Evolutionary conservation across 2,113 vertebrate genomes (phyloP).

Genomic region (Pluvianellus socialis): DNA sequence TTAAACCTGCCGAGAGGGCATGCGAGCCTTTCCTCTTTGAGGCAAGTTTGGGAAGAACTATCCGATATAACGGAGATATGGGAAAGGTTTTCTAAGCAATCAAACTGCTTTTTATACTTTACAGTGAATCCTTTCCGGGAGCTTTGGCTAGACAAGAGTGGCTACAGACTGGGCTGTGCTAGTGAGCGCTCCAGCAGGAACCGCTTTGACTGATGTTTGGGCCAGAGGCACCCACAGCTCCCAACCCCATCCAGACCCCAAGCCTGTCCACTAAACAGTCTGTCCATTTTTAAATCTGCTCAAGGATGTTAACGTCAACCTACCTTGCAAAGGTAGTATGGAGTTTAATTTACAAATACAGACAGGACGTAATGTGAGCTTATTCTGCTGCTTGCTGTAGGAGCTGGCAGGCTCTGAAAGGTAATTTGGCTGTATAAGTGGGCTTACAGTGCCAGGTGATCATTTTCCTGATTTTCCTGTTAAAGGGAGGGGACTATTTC

Average conservation of each 20-base stretch:
- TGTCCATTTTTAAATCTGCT: background rate
- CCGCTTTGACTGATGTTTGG: background rate
- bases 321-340: background rate
- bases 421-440: background rate
- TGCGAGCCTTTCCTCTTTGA: background rate
- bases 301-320: background rate
- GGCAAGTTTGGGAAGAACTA: background rate
- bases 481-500: background rate
- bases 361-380: background rate
- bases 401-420: background rate
- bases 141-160: background rate
- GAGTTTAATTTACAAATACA: background rate
- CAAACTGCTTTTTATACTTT: background rate
- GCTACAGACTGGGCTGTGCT: background rate
- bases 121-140: background rate
- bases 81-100: background rate
- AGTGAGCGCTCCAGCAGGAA: background rate
- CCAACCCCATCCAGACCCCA: background rate
- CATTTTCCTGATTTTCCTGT: background rate
- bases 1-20: background rate
- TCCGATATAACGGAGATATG: rapidly evolving
- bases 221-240: background rate
- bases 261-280: background rate
- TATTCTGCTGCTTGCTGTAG: background rate
- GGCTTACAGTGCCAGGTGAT: background rate